Evolutionary conservation across 2,888 invertebrate genomes (phyloP).

Genomic region (Hyles lineata): DNA sequence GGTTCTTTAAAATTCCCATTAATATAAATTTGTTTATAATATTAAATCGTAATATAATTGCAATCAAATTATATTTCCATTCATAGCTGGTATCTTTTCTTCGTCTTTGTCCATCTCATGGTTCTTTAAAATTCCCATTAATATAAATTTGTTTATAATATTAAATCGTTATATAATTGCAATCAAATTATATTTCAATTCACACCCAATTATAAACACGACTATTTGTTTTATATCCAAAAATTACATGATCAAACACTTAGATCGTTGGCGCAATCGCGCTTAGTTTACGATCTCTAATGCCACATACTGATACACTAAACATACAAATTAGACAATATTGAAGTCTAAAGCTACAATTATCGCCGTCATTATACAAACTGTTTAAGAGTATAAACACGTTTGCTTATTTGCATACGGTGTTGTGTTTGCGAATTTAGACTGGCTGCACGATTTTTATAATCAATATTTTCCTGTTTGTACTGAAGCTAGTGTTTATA

Average conservation of each 20-base stretch:
- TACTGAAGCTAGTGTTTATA: neutral
- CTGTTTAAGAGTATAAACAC: slow-evolving; percentile 5
- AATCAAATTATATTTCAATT: slow-evolving; percentile 28
- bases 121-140: no score
- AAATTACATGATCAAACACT: slow-evolving; percentile 68
- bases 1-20: no score
- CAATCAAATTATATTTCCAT: slow-evolving; percentile 28
- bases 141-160: no score
- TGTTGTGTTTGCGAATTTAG: neutral
- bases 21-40: no score
- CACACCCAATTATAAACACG: neutral
- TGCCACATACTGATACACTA: slow-evolving; percentile 61
- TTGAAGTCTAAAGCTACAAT: slow-evolving; percentile 39
- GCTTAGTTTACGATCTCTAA: slow-evolving; percentile 69
- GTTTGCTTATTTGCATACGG: slow-evolving; percentile 15
- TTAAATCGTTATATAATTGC: no score
- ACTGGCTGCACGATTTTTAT: neutral
- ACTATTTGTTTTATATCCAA: slow-evolving; percentile 65
- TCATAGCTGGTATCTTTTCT: no score
- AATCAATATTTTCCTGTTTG: neutral
- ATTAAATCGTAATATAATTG: no score
- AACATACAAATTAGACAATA: slow-evolving; percentile 65
- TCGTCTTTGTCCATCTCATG: no score
- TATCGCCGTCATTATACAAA: slow-evolving; percentile 41
- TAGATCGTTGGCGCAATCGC: slow-evolving; percentile 57